Percentiles rank a stretch among this genome's conserved stretches.
Conservation (phyloP, 2,113 vertebrate genomes). For the Cyanoramphus novaezelandiae region DNA sequence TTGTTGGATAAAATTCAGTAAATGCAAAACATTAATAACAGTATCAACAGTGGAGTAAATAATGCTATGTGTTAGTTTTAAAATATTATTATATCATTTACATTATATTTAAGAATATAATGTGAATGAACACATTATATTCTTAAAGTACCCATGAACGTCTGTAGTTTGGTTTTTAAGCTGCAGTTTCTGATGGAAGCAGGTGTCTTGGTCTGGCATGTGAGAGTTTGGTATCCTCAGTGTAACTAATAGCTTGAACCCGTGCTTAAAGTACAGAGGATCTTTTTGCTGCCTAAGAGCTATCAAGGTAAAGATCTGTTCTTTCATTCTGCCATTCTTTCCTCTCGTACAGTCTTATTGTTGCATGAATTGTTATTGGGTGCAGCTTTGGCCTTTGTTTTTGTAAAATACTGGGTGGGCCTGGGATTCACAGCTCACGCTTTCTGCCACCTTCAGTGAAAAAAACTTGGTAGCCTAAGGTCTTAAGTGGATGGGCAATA, state of each 20-base stretch:
- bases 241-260: not conserved
- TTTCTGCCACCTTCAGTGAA: not conserved
- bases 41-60: not conserved
- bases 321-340: not conserved
- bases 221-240: fast-evolving
- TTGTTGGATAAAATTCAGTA: not conserved
- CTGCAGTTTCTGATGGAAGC: not conserved
- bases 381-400: not conserved
- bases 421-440: not conserved
- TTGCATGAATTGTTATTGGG: not conserved
- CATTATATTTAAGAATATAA: not conserved
- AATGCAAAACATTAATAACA: not conserved
- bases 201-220: not conserved
- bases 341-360: not conserved
- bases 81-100: not conserved
- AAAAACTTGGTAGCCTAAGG: not conserved
- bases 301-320: not conserved
- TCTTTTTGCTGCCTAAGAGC: not conserved
- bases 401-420: not conserved
- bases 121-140: not conserved
- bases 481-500: not conserved
- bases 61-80: not conserved
- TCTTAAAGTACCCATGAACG: not conserved
- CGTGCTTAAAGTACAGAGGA: not conserved
- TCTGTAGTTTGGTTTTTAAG: not conserved